Evolutionary conservation across 64 coral and sea anemone genomes (phyloP), one percentile per base, ranked within the genome.

Genomic region (Astreopora myriophthalma): DNA sequence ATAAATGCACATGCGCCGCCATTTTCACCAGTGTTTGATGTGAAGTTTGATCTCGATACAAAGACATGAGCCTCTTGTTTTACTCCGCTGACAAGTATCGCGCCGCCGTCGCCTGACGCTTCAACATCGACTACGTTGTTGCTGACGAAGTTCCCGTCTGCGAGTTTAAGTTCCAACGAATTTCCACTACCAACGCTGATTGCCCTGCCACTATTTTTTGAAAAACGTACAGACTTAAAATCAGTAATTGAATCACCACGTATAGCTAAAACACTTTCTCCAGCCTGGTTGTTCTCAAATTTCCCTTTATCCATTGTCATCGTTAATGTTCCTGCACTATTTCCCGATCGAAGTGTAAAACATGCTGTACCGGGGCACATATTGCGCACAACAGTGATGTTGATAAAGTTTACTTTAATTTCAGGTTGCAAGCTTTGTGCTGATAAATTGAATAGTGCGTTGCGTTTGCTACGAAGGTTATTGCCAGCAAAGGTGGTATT

Each of bases 1-100:
- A 39, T 1, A 32, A 83, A 34, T n/a, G 79, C 55, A 33, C 52
- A 83, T 39, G 79, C 79, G 30, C 79, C 57, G 4, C 79, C 79
- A 12, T 64, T 65, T n/a, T 6, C 8, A 12, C 52, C 79, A 5
- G 1, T 14, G n/a, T 83, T 83, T 8, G 79, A 83, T 7, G 1
- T 34, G 23, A 83, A 83, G 17, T 64, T 37, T 83, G 79, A 64
- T 31, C 79, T 33, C 32, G 57, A 38, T 57, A 83, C 23, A 29
- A 61, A 83, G 23, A 39, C 79, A 34, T 25, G 9, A 28, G 79
- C 55, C 19, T 14, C n/a, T 11, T 83, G 33, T 24, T 9, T 65
- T 3, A 83, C 64, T 64, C 57, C 57, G 20, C 57, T 83, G 57
- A 83, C 79, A 24, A 13, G 14, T 7, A 83, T 20, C 3, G 79